phyloP scores from a whole-genome alignment of 2,113 vertebrate genomes.

The Herpetotheres cachinnans region DNA sequence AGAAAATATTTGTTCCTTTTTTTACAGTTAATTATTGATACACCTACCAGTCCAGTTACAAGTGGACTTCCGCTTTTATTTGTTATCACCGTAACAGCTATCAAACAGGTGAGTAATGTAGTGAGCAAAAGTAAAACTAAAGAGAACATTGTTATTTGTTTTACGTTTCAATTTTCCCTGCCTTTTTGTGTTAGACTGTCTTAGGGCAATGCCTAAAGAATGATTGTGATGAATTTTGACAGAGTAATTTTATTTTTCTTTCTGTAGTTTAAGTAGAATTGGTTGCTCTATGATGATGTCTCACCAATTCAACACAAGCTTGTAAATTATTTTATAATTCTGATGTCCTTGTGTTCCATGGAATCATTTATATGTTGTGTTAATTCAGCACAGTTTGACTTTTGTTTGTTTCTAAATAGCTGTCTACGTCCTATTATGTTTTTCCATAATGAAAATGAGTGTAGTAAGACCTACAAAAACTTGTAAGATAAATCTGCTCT shows the following conservation, averaged over 20 bases:
- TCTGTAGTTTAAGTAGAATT: neutral
- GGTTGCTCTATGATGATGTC: neutral
- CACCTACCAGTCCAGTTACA: conserved; percentile 95
- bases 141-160: neutral
- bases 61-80: conserved; percentile 96
- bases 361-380: neutral
- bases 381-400: neutral
- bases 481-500: neutral
- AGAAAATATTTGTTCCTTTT: neutral
- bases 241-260: neutral
- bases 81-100: conserved; percentile 96
- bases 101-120: conserved; percentile 87
- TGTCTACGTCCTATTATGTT: neutral
- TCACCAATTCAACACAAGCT: neutral
- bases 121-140: neutral
- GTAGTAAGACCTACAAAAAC: neutral
- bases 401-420: neutral
- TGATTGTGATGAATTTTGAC: neutral
- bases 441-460: neutral
- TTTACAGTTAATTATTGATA: conserved; percentile 93
- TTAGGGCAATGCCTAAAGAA: neutral
- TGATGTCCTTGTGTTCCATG: neutral
- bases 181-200: neutral
- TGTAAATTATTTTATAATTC: neutral
- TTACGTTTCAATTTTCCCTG: neutral